A percentile compares a stretch with the other conserved stretches of the same genome.
Evolutionary conservation across 2,113 vertebrate species (phyloP).

Genomic region (Tachysurus fulvidraco): DNA sequence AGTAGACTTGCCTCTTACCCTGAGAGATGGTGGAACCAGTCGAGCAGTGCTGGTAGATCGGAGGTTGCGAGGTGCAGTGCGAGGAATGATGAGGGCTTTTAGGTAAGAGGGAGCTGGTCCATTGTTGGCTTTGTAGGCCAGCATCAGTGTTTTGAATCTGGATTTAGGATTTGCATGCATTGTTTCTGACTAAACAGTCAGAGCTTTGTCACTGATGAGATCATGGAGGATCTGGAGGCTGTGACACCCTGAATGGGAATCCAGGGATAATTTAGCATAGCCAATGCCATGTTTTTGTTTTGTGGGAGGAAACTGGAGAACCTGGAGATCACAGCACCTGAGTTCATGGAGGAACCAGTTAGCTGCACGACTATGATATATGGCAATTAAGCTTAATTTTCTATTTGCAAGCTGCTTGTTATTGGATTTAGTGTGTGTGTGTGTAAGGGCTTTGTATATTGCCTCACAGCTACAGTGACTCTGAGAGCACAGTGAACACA

Average conservation of each 20-base stretch:
- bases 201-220: not conserved
- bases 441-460: not conserved
- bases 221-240: not conserved
- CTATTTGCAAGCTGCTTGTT: not conserved
- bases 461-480: not conserved
- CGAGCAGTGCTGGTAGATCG: too few relatives aligned
- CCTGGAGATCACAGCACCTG: not conserved
- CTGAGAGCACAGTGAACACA: not conserved
- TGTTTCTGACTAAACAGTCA: not conserved
- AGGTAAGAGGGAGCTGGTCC: too few relatives aligned
- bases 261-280: not conserved
- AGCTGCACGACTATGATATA: not conserved
- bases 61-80: too few relatives aligned
- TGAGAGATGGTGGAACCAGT: too few relatives aligned
- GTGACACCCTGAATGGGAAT: not conserved
- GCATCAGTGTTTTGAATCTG: too few relatives aligned
- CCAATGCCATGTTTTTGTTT: too few relatives aligned
- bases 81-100: too few relatives aligned
- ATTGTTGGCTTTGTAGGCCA: too few relatives aligned
- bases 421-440: not conserved
- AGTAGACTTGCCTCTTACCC: too few relatives aligned
- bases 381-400: conserved; percentile 2
- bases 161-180: too few relatives aligned
- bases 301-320: not conserved
- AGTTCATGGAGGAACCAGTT: not conserved